Base-by-base conservation (phyloP, 2,888 invertebrate species). In the Cataglyphis livida region DNA sequence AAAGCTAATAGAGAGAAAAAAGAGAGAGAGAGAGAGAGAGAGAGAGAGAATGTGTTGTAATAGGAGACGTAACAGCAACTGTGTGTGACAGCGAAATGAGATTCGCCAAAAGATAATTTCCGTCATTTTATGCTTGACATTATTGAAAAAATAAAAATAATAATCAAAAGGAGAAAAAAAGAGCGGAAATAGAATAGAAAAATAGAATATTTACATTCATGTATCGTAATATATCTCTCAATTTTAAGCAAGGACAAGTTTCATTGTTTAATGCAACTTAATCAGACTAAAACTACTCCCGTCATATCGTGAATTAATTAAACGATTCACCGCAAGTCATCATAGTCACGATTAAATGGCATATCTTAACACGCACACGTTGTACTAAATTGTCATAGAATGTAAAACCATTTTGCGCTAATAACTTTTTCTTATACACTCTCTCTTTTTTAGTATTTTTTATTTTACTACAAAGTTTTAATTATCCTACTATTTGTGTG, bases 21-120 rank as follows among this genome's bases (percentile, higher is more conserved):
- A 1, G 1, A 25, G 25, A 25, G 25, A 48, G 6, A 41, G 10
- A 41, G 21, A 41, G 32, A 32, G 32, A 3, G 32, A 32, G 6
- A 32, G 32, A 51, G 41, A 15, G 12, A 18, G 25, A 15, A 25
- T 41, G 32, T 65, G 21, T 81, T 64, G 44, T 75, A 32, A 64
- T 25, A 35, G 25, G 38, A 66, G 65, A 78, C 12, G 41, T 44
- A 41, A 82, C 70, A 7, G 48, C 68, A 51, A 21, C 32, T 35
- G 66, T 51, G 7, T 51, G n/a, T 25, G 76, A n/a, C 51, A 51
- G 54, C 41, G n/a, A 68, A 25, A 59, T 32, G 61, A 68, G 68
- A 82, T 75, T 82, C 44, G 44, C n/a, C 51, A n/a, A 18, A 28
- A 41, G 41, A 32, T 64, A 41, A 62, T 74, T 64, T 64, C 41